Evolutionary conservation across 92 coral and sea anemone species (phyloP).

Genomic region (Zoanthus sansibaricus): DNA sequence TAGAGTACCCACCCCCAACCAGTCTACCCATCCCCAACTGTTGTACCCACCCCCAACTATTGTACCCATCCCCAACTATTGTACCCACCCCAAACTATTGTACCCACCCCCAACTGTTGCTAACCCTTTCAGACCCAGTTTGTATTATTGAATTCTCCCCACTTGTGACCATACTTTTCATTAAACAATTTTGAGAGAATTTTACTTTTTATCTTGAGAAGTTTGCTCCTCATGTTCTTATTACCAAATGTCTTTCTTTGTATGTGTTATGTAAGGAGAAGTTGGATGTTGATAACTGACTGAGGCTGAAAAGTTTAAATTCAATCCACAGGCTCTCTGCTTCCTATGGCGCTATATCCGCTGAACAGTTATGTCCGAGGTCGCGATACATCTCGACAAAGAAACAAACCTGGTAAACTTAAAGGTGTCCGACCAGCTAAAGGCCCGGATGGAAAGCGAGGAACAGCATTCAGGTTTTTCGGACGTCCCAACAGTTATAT

Average conservation of each 20-base stretch:
- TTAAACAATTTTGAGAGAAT: too few species aligned
- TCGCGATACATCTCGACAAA: slow-evolving; percentile 66
- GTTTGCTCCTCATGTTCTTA: neutral
- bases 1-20: too few species aligned
- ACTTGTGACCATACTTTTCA: neutral
- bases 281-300: too few species aligned
- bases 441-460: slow-evolving; percentile 80
- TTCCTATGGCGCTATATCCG: slow-evolving; percentile 78
- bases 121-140: too few species aligned
- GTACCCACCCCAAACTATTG: too few species aligned
- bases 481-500: slow-evolving; percentile 79
- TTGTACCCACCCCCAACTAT: too few species aligned
- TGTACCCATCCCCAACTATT: too few species aligned
- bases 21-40: too few species aligned
- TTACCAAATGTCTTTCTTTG: too few species aligned
- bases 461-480: slow-evolving; percentile 76
- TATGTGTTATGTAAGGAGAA: neutral
- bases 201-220: neutral
- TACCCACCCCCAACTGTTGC: too few species aligned
- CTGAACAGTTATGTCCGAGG: slow-evolving; percentile 64
- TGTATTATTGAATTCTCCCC: too few species aligned
- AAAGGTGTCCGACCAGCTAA: slow-evolving; percentile 74
- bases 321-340: slow-evolving; percentile 47
- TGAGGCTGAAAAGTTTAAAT: too few species aligned
- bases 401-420: slow-evolving; percentile 69